Percentiles rank a stretch among this genome's conserved stretches.
Evolutionary conservation across 2,113 vertebrate genomes (phyloP).

Genomic region (Cyprinodon brontotheroides): DNA sequence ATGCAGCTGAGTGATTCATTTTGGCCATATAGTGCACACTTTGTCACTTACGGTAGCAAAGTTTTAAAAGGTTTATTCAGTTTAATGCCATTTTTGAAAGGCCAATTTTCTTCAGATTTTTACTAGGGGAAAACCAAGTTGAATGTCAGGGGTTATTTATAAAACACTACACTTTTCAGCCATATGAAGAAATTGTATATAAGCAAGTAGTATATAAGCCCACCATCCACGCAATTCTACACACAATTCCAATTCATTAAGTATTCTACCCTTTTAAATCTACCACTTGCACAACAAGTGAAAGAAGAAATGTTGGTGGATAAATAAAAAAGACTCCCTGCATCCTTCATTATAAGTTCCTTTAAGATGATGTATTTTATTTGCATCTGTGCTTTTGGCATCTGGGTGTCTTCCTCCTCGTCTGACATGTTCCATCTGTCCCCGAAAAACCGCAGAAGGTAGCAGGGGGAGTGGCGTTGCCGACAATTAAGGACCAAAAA

Average conservation of each 20-base stretch:
- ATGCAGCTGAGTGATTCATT: no score
- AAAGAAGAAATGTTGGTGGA: not conserved
- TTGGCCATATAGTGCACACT: no score
- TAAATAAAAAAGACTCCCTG: not conserved
- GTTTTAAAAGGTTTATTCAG: not conserved
- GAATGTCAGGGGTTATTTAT: not conserved
- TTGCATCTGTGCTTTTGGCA: not conserved
- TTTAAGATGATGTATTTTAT: not conserved
- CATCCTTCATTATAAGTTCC: not conserved
- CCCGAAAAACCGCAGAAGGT: slow-evolving; percentile 69
- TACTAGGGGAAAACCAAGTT: not conserved
- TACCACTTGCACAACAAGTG: not conserved
- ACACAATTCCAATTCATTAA: no score
- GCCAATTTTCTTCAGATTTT: not conserved
- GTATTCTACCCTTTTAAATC: not conserved
- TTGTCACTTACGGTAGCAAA: not conserved
- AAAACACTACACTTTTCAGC: not conserved
- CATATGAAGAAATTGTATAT: no score
- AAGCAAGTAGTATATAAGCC: not conserved
- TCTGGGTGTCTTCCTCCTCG: not conserved
- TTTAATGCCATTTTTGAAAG: not conserved
- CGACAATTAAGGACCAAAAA: slow-evolving; percentile 32
- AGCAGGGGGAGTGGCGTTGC: slow-evolving; percentile 75
- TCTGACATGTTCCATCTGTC: slow-evolving; percentile 21
- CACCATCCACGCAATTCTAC: not conserved